These are phyloP conservation scores for Lydus trimaculatus DNA, from an alignment of 2,888 invertebrate genomes.

Conservation along the genomic window DNA sequence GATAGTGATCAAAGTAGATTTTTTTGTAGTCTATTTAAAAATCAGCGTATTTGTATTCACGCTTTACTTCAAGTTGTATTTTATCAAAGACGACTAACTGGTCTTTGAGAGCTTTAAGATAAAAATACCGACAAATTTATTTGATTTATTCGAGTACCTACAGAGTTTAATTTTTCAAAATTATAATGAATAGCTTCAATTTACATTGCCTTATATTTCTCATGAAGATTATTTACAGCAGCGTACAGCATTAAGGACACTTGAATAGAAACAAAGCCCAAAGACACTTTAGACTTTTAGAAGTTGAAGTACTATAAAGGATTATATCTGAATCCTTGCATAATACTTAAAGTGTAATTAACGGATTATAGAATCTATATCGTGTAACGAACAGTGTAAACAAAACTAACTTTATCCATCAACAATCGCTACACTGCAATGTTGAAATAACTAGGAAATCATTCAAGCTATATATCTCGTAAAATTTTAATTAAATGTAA, in stretches of 20 bases:
- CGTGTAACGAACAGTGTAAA: neutral
- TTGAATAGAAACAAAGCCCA: neutral
- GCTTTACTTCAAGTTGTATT: neutral
- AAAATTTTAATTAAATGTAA: neutral
- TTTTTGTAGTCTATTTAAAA: neutral
- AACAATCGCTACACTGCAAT: neutral
- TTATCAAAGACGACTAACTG: neutral
- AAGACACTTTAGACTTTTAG: neutral
- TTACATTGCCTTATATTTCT: neutral
- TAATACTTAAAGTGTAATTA: slow-evolving; percentile 8
- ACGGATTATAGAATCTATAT: neutral
- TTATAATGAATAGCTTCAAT: neutral
- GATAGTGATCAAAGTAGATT: neutral
- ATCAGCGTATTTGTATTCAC: neutral
- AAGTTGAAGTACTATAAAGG: neutral
- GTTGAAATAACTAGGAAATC: neutral
- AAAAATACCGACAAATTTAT: neutral
- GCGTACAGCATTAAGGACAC: neutral
- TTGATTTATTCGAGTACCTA: slow-evolving; percentile 17
- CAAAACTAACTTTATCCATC: neutral
- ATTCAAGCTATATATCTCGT: neutral
- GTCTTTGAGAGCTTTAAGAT: neutral
- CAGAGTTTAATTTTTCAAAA: neutral
- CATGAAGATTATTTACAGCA: neutral
- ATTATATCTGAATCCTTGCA: neutral